A percentile compares a stretch with the other conserved stretches of the same genome.
Evolutionary conservation across 2,797 vertebrate species (phyloP).

Genomic region (Tapera naevia): DNA sequence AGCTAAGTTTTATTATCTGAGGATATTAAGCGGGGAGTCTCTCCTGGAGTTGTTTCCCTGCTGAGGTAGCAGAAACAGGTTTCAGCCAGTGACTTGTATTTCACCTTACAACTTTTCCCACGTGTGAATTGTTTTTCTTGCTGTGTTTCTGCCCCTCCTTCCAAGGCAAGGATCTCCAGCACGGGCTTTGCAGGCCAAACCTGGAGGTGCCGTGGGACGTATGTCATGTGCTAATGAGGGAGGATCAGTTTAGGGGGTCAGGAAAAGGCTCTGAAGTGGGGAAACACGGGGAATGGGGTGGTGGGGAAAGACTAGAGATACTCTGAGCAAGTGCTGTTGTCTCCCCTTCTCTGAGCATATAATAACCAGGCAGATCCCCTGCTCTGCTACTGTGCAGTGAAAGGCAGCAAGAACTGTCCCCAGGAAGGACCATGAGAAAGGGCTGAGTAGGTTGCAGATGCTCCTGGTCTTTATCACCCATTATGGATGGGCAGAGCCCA

Average conservation of each 20-base stretch:
- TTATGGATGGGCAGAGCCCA: neutral
- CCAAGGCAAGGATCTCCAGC: neutral
- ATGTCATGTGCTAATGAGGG: neutral
- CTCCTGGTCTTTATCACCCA: neutral
- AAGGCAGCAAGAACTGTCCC: neutral
- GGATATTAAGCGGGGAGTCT: conserved; percentile 28
- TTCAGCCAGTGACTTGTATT: conserved; percentile 31
- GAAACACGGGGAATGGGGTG: neutral
- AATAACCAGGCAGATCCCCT: neutral
- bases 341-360: neutral
- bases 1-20: conserved; percentile 14
- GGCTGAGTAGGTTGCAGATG: neutral
- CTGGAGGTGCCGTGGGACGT: neutral
- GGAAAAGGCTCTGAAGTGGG: neutral
- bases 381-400: neutral
- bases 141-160: conserved; percentile 5
- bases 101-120: conserved; percentile 49
- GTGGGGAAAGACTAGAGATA: neutral
- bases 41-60: neutral
- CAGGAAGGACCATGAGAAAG: neutral
- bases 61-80: conserved; percentile 56
- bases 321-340: neutral
- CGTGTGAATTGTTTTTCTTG: conserved; percentile 39
- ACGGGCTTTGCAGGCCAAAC: neutral
- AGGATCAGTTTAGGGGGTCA: neutral